Conservation (phyloP, 2,797 vertebrate genomes). For the Sebastes oblongus region DNA sequence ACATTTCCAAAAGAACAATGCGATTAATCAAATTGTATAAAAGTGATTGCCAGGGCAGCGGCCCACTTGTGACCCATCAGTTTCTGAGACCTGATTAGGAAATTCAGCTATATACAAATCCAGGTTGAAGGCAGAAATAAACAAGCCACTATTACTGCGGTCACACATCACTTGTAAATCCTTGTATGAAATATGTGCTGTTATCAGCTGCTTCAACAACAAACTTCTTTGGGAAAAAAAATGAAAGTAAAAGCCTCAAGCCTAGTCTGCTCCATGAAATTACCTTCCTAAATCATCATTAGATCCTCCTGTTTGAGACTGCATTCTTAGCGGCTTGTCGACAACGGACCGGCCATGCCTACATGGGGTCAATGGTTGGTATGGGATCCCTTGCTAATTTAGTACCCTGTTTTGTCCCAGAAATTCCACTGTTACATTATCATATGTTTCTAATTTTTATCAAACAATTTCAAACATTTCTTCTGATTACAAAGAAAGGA, state of each 20-base stretch:
- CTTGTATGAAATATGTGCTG: background rate
- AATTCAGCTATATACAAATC: background rate
- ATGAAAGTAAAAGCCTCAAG: background rate
- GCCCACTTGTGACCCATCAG: background rate
- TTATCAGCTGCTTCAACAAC: background rate
- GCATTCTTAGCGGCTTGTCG: background rate
- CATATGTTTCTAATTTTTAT: background rate
- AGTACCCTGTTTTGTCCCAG: accelerated
- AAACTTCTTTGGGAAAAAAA: background rate
- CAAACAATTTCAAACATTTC: background rate
- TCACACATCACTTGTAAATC: background rate
- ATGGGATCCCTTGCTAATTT: background rate
- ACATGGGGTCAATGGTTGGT: background rate
- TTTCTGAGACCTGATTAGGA: background rate
- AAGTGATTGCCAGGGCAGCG: background rate
- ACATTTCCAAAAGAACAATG: too few relatives aligned
- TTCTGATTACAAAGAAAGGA: background rate
- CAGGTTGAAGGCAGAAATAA: background rate
- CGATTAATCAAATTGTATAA: background rate
- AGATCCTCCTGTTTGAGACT: background rate
- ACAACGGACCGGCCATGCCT: background rate
- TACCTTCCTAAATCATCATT: background rate
- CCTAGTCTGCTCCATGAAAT: background rate
- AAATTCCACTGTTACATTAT: background rate
- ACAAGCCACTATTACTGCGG: background rate